Percentiles rank a stretch among this genome's conserved stretches.
phyloP scores from a whole-genome alignment of 1,140 invertebrate species.

The Charaxes varanes region DNA sequence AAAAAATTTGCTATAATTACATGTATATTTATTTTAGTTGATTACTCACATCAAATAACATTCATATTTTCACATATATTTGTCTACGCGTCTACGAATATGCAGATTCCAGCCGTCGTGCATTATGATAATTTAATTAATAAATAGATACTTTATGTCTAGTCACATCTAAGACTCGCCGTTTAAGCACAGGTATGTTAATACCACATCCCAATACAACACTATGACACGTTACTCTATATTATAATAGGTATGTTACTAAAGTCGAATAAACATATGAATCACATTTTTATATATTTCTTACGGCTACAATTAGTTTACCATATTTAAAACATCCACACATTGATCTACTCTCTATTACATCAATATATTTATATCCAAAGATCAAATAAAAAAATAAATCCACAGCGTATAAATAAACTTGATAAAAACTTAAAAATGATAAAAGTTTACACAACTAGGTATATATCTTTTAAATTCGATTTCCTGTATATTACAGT shows the following conservation, averaged over 20 bases:
- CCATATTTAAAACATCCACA: conserved; percentile 28
- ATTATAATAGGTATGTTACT: conserved; percentile 25
- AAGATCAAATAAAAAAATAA: conserved; percentile 13
- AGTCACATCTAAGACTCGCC: conserved; percentile 31
- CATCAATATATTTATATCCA: conserved; percentile 15
- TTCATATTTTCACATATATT: conserved; percentile 27
- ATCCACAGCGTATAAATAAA: conserved; percentile 10
- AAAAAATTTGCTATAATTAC: conserved; percentile 28
- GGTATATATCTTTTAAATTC: conserved; percentile 28
- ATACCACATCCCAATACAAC: conserved; percentile 28
- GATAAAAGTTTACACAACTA: conserved; percentile 5
- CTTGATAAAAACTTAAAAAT: conserved; percentile 12
- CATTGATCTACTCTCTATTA: conserved; percentile 24
- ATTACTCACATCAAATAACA: conserved; percentile 24
- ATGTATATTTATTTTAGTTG: conserved; percentile 26
- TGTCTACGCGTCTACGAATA: conserved; percentile 43
- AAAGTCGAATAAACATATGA: conserved; percentile 45
- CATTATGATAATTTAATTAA: conserved; percentile 34
- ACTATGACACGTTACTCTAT: conserved; percentile 30
- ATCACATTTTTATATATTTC: conserved; percentile 53
- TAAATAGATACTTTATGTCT: conserved; percentile 29
- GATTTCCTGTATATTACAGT: conserved; percentile 13
- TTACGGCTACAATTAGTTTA: conserved; percentile 30
- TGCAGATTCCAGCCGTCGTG: conserved; percentile 42
- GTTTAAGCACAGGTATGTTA: conserved; percentile 31